Evolutionary conservation across 2,888 invertebrate species (phyloP).

Genomic region (Melanostoma mellinum): DNA sequence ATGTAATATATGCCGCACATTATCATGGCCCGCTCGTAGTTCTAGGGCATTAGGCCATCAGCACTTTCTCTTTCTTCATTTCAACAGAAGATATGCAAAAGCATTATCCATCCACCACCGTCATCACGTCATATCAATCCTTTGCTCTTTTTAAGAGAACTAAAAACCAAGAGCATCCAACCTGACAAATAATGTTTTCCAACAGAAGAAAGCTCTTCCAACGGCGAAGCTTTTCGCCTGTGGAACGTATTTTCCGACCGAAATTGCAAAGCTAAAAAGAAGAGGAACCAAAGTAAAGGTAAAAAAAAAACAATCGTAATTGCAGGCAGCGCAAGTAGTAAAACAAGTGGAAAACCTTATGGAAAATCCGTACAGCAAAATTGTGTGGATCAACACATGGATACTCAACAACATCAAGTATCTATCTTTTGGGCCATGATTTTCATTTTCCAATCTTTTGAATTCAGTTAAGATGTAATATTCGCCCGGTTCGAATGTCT

Average conservation of each 20-base stretch:
- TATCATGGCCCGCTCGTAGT: conserved; percentile 2
- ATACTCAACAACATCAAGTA: conserved; percentile 70
- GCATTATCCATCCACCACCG: background rate
- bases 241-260: conserved; percentile 60
- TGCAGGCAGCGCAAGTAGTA: conserved; percentile 41
- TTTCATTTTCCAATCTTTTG: conserved; percentile 70
- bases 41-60: conserved; percentile 67
- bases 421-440: conserved; percentile 69
- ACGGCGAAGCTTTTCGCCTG: conserved; percentile 37
- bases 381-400: conserved; percentile 71
- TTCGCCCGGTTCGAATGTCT: conserved; percentile 80
- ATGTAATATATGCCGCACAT: conserved; percentile 32
- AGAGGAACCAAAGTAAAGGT: conserved; percentile 1
- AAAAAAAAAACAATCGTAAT: conserved; percentile 14
- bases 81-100: background rate
- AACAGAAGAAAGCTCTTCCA: conserved; percentile 54
- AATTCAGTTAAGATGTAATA: conserved; percentile 80
- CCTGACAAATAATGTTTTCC: conserved; percentile 23
- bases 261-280: background rate
- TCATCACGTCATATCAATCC: too few relatives aligned
- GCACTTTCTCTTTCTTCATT: conserved; percentile 55
- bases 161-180: conserved; percentile 26
- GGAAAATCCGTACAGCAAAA: conserved; percentile 38
- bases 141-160: conserved; percentile 27
- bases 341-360: conserved; percentile 48